These are phyloP conservation scores for Halesus radiatus DNA, from an alignment of 1,140 invertebrate genomes.

Conservation along the genomic window DNA sequence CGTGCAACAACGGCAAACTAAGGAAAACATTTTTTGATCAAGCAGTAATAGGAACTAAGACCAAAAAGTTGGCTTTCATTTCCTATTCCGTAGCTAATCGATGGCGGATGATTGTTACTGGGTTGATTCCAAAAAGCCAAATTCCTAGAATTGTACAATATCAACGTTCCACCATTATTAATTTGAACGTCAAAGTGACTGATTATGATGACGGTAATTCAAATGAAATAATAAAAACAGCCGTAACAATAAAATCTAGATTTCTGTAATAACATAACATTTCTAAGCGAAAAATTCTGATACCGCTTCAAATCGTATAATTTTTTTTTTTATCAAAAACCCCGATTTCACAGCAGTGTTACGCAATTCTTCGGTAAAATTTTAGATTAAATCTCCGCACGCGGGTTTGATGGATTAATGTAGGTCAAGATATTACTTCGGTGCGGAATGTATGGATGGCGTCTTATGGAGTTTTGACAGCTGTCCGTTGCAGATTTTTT, in stretches of 20 bases:
- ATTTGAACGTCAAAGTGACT: too few species aligned
- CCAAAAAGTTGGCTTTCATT: too few species aligned
- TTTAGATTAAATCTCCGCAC: slow-evolving; percentile 22
- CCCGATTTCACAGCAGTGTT: slow-evolving; percentile 12
- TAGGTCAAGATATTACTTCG: slow-evolving; percentile 23
- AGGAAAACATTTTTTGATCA: too few species aligned
- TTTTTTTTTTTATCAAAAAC: not conserved
- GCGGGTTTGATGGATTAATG: slow-evolving; percentile 31
- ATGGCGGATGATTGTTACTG: too few species aligned
- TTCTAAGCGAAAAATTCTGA: not conserved
- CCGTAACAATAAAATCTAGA: not conserved
- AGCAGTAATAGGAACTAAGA: too few species aligned
- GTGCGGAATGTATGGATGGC: slow-evolving; percentile 5
- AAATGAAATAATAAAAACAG: not conserved
- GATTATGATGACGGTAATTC: not conserved
- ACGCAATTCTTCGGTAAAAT: slow-evolving; percentile 19
- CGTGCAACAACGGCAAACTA: too few species aligned
- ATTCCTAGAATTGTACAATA: too few species aligned
- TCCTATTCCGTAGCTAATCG: too few species aligned
- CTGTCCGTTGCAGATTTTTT: slow-evolving; percentile 14
- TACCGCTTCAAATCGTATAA: too few species aligned
- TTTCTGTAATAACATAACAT: not conserved
- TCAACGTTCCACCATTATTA: too few species aligned
- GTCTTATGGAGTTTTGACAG: slow-evolving; percentile 11
- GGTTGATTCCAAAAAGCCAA: too few species aligned